Percentiles rank a stretch among this genome's conserved stretches.
phyloP scores from a whole-genome alignment of 2,113 vertebrate genomes.

The Chlamydotis undulata region DNA sequence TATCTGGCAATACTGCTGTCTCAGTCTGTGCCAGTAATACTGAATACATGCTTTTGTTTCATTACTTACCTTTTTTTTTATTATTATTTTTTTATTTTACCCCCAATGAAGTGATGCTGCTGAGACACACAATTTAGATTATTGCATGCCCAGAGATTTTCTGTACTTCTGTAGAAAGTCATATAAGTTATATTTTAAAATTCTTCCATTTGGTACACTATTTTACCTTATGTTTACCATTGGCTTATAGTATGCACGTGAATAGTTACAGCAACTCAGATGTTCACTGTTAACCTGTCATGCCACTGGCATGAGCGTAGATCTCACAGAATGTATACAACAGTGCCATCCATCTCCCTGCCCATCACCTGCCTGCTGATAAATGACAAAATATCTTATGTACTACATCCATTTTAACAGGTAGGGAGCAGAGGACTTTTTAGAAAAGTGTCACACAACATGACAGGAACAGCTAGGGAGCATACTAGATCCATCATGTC shows the following conservation, averaged over 20 bases:
- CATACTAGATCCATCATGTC: neutral
- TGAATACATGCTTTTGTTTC: neutral
- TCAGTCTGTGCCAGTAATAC: neutral
- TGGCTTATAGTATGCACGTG: accelerated
- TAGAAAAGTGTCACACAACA: neutral
- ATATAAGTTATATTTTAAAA: neutral
- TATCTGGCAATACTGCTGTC: neutral
- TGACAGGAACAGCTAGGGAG: neutral
- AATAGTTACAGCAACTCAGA: neutral
- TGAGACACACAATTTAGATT: neutral
- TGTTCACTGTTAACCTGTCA: neutral
- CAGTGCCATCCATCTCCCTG: neutral
- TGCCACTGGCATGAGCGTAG: neutral
- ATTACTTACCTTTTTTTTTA: neutral
- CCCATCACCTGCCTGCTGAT: neutral
- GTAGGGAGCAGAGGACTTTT: neutral
- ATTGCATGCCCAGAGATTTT: neutral
- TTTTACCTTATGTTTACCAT: neutral
- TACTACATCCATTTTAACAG: neutral
- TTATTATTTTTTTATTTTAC: too few relatives aligned
- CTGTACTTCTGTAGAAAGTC: neutral
- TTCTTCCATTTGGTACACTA: neutral
- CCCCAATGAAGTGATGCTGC: neutral
- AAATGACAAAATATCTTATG: neutral
- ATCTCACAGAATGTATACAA: neutral